phyloP scores from a whole-genome alignment of 1,140 invertebrate genomes.

The Pomacea maculata region DNA sequence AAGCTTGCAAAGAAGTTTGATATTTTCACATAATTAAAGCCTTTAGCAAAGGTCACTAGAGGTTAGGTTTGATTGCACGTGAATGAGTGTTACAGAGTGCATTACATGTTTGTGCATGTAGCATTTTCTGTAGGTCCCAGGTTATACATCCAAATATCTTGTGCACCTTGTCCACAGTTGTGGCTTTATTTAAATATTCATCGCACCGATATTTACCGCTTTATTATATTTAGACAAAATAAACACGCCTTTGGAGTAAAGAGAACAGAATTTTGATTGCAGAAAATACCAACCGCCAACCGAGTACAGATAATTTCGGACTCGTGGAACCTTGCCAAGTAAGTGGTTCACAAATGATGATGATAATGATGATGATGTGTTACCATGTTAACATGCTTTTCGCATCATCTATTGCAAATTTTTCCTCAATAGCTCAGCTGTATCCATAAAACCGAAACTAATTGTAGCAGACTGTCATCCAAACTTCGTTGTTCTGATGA shows the following conservation, averaged over 20 bases:
- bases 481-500: not conserved
- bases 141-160: too few relatives aligned
- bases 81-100: too few relatives aligned
- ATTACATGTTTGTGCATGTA: not conserved
- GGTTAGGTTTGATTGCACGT: too few relatives aligned
- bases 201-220: too few relatives aligned
- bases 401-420: not conserved
- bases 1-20: too few relatives aligned
- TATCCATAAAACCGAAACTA: not conserved
- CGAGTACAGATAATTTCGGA: conserved; percentile 89
- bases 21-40: too few relatives aligned
- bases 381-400: not conserved
- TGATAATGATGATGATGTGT: not conserved
- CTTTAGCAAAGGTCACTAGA: too few relatives aligned
- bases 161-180: too few relatives aligned
- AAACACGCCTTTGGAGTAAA: too few relatives aligned
- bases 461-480: not conserved
- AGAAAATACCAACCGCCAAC: conserved; percentile 78
- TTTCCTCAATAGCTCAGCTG: not conserved
- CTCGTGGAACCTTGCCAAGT: conserved; percentile 73
- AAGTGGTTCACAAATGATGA: conserved; percentile 6
- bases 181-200: too few relatives aligned
- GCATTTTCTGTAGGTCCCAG: not conserved
- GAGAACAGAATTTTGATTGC: conserved; percentile 1
- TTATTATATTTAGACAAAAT: too few relatives aligned